These are phyloP conservation scores for Neolamprologus multifasciatus DNA, from an alignment of 2,797 vertebrate genomes.

Conservation along the genomic window DNA sequence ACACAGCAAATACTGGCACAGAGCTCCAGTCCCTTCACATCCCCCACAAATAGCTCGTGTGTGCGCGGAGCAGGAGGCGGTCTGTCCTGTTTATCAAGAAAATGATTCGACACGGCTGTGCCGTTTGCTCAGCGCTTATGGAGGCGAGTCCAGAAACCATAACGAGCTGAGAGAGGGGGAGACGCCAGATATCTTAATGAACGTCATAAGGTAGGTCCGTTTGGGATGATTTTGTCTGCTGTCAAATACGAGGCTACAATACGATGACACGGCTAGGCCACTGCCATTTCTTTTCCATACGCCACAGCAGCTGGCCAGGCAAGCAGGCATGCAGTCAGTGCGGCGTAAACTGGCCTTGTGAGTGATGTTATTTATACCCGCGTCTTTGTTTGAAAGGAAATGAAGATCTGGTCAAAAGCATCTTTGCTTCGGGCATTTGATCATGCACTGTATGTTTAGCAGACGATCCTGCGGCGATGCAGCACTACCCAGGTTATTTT, in stretches of 20 bases:
- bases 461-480: background rate
- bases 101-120: conserved; percentile 49
- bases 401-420: background rate
- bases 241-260: background rate
- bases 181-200: conserved; percentile 58
- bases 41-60: conserved; percentile 2
- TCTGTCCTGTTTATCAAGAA: background rate
- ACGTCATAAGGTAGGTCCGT: conserved; percentile 57
- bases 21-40: background rate
- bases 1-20: background rate
- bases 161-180: conserved; percentile 38
- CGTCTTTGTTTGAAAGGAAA: background rate
- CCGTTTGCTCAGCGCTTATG: conserved; percentile 2
- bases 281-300: background rate
- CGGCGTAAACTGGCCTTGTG: conserved; percentile 39
- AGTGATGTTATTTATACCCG: background rate
- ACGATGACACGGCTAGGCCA: background rate
- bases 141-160: conserved; percentile 2
- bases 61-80: background rate
- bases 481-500: conserved; percentile 1
- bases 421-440: background rate
- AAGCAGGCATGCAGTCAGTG: conserved; percentile 3
- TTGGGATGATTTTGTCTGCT: background rate
- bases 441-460: background rate
- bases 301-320: conserved; percentile 6